Conservation (phyloP, 1,140 invertebrate species). For the Zaprionus lachaisei region DNA sequence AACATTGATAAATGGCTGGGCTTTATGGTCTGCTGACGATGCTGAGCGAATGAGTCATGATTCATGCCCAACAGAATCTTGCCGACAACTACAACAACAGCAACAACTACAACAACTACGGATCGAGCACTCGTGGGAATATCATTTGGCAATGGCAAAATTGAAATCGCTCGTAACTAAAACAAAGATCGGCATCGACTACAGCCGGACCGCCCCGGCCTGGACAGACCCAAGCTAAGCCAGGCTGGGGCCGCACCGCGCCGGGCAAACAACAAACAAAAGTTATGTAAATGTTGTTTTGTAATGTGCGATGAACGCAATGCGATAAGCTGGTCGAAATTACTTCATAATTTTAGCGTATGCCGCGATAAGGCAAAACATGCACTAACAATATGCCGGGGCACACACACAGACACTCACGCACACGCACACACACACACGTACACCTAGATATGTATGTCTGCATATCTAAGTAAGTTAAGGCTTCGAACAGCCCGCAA, state of each 20-base stretch:
- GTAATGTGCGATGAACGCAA: constrained; percentile 82
- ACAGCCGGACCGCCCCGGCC: not conserved
- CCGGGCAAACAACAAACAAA: constrained; percentile 53
- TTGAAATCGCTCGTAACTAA: constrained; percentile 56
- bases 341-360: constrained; percentile 78
- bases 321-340: constrained; percentile 73
- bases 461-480: constrained; percentile 28
- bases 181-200: constrained; percentile 48
- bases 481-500: constrained; percentile 17
- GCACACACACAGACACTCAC: constrained; percentile 49
- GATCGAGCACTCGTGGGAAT: constrained; percentile 61
- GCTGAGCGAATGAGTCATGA: constrained; percentile 25
- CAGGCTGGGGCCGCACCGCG: not conserved
- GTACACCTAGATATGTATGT: not conserved
- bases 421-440: constrained; percentile 2
- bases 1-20: constrained; percentile 45
- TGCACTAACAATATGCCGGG: constrained; percentile 59
- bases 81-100: constrained; percentile 7
- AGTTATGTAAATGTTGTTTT: constrained; percentile 81
- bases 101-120: not conserved
- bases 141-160: constrained; percentile 68
- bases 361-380: constrained; percentile 52
- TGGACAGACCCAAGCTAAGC: not conserved
- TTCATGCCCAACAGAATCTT: constrained; percentile 34
- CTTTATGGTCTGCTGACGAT: constrained; percentile 10